phyloP scores from a whole-genome alignment of 2,797 vertebrate species.

The Erpetoichthys calabaricus region DNA sequence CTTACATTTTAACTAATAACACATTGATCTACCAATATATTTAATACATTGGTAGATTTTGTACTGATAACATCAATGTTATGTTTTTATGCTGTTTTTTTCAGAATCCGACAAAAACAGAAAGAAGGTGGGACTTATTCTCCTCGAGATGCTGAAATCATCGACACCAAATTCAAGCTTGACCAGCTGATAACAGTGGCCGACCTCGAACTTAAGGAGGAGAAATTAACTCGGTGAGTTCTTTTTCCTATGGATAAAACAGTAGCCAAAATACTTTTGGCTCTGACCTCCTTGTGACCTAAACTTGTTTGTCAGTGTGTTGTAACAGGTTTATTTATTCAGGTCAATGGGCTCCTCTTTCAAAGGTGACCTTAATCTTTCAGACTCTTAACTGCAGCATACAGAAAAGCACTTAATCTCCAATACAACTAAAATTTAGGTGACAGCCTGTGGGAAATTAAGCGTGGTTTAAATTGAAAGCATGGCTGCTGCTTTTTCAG shows the following conservation, averaged over 20 bases:
- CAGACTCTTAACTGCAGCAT: conserved; percentile 41
- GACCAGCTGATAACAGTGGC: conserved; percentile 93
- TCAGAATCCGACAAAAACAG: conserved; percentile 83
- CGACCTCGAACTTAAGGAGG: conserved; percentile 89
- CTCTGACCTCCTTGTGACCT: conserved; percentile 69
- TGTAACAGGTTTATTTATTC: conserved; percentile 66
- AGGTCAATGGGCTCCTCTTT: conserved; percentile 68
- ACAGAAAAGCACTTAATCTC: conserved; percentile 50
- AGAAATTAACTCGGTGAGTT: conserved; percentile 85
- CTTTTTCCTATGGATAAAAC: conserved; percentile 33
- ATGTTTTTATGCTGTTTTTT: neutral
- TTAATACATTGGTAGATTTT: too few species aligned
- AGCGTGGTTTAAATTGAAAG: conserved; percentile 27
- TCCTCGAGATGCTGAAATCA: conserved; percentile 86
- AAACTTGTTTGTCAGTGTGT: conserved; percentile 61
- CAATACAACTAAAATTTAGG: conserved; percentile 6
- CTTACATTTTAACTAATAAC: too few species aligned
- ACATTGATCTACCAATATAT: too few species aligned
- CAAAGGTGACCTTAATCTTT: conserved; percentile 52
- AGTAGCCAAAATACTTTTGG: conserved; percentile 46
- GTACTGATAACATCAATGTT: too few species aligned
- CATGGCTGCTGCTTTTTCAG: too few species aligned
- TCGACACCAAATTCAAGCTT: conserved; percentile 91
- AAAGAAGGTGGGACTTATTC: conserved; percentile 93
- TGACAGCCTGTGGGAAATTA: neutral